phyloP scores from a whole-genome alignment of 2,113 vertebrate species.

The Atractosteus spatula region DNA sequence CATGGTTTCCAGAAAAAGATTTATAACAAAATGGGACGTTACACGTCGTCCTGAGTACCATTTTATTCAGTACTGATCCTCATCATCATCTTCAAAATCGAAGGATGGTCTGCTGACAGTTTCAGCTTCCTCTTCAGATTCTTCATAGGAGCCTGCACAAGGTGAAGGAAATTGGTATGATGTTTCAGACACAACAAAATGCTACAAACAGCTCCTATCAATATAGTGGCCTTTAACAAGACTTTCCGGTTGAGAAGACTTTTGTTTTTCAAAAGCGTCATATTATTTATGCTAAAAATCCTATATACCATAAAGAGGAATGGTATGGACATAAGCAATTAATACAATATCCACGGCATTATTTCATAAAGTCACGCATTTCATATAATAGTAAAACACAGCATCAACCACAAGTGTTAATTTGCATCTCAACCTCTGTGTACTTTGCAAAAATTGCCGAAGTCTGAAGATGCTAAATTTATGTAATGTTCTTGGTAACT shows the following conservation, averaged over 20 bases:
- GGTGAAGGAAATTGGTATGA: slow-evolving; percentile 23
- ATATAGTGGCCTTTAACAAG: neutral
- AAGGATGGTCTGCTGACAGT: slow-evolving; percentile 68
- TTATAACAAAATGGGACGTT: slow-evolving; percentile 9
- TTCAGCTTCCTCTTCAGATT: slow-evolving; percentile 72
- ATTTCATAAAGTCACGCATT: too few relatives aligned
- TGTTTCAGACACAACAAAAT: neutral
- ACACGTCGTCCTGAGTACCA: neutral
- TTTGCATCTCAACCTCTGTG: too few relatives aligned
- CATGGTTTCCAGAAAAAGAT: slow-evolving; percentile 11
- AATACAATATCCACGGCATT: neutral
- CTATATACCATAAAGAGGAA: neutral
- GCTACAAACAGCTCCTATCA: neutral
- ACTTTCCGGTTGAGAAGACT: neutral
- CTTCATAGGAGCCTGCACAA: slow-evolving; percentile 78
- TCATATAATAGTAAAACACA: too few relatives aligned
- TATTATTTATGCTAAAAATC: neutral
- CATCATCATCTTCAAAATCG: slow-evolving; percentile 69
- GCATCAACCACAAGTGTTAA: too few relatives aligned
- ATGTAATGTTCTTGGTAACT: too few relatives aligned
- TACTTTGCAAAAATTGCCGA: too few relatives aligned
- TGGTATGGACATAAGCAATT: neutral
- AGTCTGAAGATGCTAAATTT: too few relatives aligned
- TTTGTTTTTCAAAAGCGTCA: neutral
- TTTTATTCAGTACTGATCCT: slow-evolving; percentile 50